These are phyloP conservation scores for Operophtera brumata DNA, from an alignment of 2,888 invertebrate species.

Conservation along the genomic window DNA sequence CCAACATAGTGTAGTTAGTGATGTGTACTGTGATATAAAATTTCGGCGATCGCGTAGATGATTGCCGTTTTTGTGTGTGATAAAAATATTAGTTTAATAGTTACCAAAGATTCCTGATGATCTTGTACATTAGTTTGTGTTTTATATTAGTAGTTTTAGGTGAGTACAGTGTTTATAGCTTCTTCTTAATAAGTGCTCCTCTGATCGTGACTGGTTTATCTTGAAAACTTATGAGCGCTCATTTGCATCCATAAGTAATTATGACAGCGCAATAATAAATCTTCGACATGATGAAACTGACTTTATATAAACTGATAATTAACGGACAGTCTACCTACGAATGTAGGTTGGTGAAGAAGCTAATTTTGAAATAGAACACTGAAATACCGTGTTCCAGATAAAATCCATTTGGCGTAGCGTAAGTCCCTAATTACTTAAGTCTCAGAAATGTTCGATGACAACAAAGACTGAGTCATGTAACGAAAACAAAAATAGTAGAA, in stretches of 20 bases:
- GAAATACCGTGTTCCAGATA: slow-evolving; percentile 21
- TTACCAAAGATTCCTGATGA: slow-evolving; percentile 81
- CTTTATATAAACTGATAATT: slow-evolving; percentile 24
- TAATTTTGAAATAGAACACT: slow-evolving; percentile 15
- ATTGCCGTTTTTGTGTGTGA: slow-evolving; percentile 74
- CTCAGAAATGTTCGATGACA: slow-evolving; percentile 15
- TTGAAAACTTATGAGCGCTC: slow-evolving; percentile 51
- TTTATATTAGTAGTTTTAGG: slow-evolving; percentile 81
- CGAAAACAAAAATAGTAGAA: slow-evolving; percentile 12
- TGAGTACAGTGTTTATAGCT: slow-evolving; percentile 52
- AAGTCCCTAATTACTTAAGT: slow-evolving; percentile 17
- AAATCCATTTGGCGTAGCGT: slow-evolving; percentile 15
- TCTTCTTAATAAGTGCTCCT: slow-evolving; percentile 34
- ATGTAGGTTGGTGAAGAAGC: slow-evolving; percentile 19
- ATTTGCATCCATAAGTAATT: slow-evolving; percentile 54
- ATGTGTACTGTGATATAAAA: slow-evolving; percentile 79
- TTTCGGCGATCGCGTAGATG: slow-evolving; percentile 75
- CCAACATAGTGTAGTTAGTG: slow-evolving; percentile 74
- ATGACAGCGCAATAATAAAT: slow-evolving; percentile 41
- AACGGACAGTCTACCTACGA: slow-evolving; percentile 13
- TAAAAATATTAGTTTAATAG: slow-evolving; percentile 75
- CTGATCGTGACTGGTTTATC: slow-evolving; percentile 44
- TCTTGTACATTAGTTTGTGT: slow-evolving; percentile 80
- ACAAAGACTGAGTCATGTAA: slow-evolving; percentile 2
- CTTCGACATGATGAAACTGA: slow-evolving; percentile 36